Conservation (phyloP, 1,140 invertebrate species). For the Psix sp. region DNA sequence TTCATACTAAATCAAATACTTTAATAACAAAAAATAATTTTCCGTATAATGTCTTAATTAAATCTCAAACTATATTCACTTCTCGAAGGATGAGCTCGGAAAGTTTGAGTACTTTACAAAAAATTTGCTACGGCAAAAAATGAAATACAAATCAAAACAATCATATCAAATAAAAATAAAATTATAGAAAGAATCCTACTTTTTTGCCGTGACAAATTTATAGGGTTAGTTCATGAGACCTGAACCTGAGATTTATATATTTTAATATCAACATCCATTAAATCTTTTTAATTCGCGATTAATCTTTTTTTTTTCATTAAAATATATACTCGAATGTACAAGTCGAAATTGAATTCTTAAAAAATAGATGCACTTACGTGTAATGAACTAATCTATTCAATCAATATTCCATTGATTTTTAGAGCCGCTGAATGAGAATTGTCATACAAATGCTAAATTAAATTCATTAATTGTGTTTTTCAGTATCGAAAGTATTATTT, state of each 20-base stretch:
- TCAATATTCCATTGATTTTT: conserved; percentile 3
- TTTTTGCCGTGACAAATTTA: conserved; percentile 25
- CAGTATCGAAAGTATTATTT: background rate
- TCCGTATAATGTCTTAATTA: conserved; percentile 38
- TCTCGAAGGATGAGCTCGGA: conserved; percentile 27
- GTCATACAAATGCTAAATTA: background rate
- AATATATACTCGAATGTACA: conserved; percentile 41
- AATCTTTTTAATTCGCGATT: conserved; percentile 17
- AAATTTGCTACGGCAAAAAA: conserved; percentile 28
- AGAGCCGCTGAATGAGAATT: conserved; percentile 22
- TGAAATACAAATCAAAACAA: background rate
- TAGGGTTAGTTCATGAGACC: conserved; percentile 9
- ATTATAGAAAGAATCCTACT: conserved; percentile 1
- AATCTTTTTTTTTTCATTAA: conserved; percentile 22
- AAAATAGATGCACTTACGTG: conserved; percentile 28
- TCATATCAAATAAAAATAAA: background rate
- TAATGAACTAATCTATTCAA: conserved; percentile 27
- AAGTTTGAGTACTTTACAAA: conserved; percentile 1
- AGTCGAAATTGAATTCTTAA: conserved; percentile 43
- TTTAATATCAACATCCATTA: conserved; percentile 37
- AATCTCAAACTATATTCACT: conserved; percentile 45
- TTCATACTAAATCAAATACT: too few relatives aligned
- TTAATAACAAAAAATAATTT: conserved; percentile 58
- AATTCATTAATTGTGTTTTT: background rate
- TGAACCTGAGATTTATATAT: conserved; percentile 13